phyloP scores from a whole-genome alignment of 2,797 vertebrate species.

The Amblyopsis hoosieri region DNA sequence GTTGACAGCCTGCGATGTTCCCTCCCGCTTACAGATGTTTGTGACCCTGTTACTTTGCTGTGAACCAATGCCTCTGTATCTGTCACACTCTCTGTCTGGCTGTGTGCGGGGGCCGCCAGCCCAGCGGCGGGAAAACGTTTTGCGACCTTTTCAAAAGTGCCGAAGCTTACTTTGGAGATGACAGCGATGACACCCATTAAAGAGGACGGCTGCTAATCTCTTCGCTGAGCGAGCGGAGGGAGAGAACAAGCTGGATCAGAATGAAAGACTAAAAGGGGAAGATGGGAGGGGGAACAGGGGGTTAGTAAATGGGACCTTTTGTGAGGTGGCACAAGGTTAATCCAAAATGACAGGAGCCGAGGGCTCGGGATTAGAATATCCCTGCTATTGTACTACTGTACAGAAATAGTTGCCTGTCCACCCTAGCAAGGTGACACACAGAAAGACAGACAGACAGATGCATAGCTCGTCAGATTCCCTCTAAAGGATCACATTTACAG shows the following conservation, averaged over 20 bases:
- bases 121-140: conserved; percentile 45
- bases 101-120: conserved; percentile 58
- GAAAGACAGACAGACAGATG: background rate
- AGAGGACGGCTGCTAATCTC: conserved; percentile 55
- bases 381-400: conserved; percentile 34
- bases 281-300: background rate
- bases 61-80: conserved; percentile 44
- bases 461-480: conserved; percentile 10
- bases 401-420: no score
- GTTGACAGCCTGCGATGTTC: conserved; percentile 48
- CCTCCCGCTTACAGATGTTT: conserved; percentile 47
- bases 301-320: conserved; percentile 19
- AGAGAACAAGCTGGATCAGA: conserved; percentile 28
- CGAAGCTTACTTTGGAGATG: conserved; percentile 51
- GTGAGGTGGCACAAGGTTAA: conserved; percentile 39
- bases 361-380: conserved; percentile 42
- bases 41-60: conserved; percentile 61
- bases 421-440: background rate
- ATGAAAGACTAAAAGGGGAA: background rate
- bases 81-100: conserved; percentile 27
- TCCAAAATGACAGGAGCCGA: conserved; percentile 51
- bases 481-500: conserved; percentile 19
- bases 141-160: conserved; percentile 44
- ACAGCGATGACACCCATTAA: conserved; percentile 52
- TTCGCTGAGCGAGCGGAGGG: conserved; percentile 44